Percentiles rank a stretch among this genome's conserved stretches.
Conservation (phyloP, 2,113 vertebrate species). For the Microcebus ravelobensis region DNA sequence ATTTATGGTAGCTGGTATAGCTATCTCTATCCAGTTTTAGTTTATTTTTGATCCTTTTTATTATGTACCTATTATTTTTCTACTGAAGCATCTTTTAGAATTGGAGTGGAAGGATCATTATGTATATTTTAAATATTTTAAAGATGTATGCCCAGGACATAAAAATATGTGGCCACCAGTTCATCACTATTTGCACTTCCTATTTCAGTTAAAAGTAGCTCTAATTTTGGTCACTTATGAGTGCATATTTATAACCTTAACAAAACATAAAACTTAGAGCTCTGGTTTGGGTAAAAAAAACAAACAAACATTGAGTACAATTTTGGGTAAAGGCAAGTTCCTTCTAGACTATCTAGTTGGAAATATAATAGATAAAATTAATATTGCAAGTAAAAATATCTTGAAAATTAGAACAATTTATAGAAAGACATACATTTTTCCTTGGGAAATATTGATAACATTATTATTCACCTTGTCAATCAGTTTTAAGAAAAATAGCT, state of each 20-base stretch:
- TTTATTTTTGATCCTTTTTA: background rate
- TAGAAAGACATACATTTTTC: background rate
- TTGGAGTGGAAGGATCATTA: background rate
- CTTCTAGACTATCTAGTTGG: background rate
- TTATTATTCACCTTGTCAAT: background rate
- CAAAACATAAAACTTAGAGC: background rate
- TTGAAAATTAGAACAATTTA: background rate
- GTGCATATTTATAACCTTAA: background rate
- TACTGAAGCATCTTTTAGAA: background rate
- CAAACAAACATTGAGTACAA: background rate
- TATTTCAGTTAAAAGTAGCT: background rate
- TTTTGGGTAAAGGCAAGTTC: background rate
- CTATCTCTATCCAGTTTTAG: background rate
- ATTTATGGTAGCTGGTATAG: background rate
- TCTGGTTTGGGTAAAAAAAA: background rate
- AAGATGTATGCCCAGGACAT: background rate
- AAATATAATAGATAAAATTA: background rate
- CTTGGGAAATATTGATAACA: background rate
- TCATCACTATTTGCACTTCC: background rate
- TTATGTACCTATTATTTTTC: background rate
- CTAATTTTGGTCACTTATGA: background rate
- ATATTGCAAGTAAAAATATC: background rate
- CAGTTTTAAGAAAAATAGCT: background rate
- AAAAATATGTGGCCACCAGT: background rate
- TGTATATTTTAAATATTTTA: background rate